These are phyloP conservation scores for Eupithecia tripunctaria DNA, from an alignment of 2,888 invertebrate species.

Conservation along the genomic window DNA sequence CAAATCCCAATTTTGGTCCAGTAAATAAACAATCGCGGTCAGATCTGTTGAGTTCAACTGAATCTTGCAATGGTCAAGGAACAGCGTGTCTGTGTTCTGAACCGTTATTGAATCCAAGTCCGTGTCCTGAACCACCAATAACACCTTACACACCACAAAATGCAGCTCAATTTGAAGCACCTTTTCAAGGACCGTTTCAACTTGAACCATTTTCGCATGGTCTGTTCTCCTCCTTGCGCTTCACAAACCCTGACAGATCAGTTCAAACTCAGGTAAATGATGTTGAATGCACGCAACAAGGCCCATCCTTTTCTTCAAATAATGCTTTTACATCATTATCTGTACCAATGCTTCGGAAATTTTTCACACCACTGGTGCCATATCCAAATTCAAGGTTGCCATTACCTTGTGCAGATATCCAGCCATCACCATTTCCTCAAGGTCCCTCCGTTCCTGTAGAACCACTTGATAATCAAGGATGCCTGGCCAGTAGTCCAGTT, in stretches of 20 bases:
- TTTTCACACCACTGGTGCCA: slow-evolving; percentile 23
- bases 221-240: neutral
- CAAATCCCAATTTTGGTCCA: slow-evolving; percentile 2
- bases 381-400: slow-evolving; percentile 1
- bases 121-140: slow-evolving; percentile 4
- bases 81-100: neutral
- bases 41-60: neutral
- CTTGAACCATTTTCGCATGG: neutral
- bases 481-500: neutral
- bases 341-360: neutral
- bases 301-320: neutral
- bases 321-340: neutral
- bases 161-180: neutral
- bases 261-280: neutral
- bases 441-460: slow-evolving; percentile 1
- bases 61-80: slow-evolving; percentile 2
- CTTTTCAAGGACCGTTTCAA: neutral
- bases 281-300: neutral
- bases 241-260: neutral
- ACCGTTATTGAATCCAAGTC: neutral
- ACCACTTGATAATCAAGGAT: slow-evolving; percentile 10
- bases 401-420: slow-evolving; percentile 6
- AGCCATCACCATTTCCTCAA: slow-evolving; percentile 9
- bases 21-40: slow-evolving; percentile 3
- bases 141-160: neutral